Evolutionary conservation across 2,113 vertebrate species (phyloP).

Genomic region (Caracal caracal): DNA sequence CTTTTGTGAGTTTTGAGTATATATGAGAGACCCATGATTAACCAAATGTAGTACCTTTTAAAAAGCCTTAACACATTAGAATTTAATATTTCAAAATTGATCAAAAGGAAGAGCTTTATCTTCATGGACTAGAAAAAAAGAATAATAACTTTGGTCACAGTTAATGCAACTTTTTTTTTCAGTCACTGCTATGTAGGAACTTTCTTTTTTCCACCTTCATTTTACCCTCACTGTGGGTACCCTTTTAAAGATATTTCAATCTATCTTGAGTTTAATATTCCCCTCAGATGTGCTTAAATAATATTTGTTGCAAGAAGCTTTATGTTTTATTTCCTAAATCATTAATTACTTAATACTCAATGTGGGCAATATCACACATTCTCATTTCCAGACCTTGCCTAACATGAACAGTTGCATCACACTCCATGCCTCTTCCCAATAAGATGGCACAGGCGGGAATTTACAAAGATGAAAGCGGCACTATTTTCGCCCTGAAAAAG

Average conservation of each 20-base stretch:
- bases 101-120: not conserved
- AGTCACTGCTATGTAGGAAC: not conserved
- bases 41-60: not conserved
- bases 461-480: not conserved
- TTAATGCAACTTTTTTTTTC: not conserved
- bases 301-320: not conserved
- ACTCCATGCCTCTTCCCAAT: not conserved
- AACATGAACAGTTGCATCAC: not conserved
- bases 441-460: too few species aligned
- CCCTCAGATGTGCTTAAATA: not conserved
- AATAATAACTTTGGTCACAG: not conserved
- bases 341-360: not conserved
- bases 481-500: not conserved
- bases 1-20: not conserved
- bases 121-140: not conserved
- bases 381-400: not conserved
- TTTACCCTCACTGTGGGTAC: not conserved
- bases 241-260: not conserved
- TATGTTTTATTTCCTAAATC: not conserved
- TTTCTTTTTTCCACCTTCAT: not conserved
- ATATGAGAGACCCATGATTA: not conserved
- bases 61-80: not conserved
- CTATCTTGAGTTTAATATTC: not conserved
- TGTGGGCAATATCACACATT: not conserved
- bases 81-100: conserved; percentile 5